Conservation (phyloP, 2,888 invertebrate genomes). For the Lasioglossum figueresi region DNA sequence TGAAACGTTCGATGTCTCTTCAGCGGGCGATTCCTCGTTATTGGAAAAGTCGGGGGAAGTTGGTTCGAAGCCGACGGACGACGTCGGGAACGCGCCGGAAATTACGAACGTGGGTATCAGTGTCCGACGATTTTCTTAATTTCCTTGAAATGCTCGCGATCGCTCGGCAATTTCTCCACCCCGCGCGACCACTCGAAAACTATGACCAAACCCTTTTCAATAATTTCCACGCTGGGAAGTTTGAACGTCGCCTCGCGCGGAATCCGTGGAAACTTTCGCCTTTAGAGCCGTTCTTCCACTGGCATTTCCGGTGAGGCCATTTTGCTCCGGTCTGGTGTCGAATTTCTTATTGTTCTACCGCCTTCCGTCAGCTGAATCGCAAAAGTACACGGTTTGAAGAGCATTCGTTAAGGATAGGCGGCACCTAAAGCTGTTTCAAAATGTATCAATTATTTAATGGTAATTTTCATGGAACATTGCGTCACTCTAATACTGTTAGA, state of each 20-base stretch:
- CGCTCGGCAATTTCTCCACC: constrained; percentile 8
- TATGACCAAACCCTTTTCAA: constrained; percentile 11
- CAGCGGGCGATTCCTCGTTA: constrained; percentile 42
- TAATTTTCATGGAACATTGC: no score
- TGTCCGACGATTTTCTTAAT: constrained; percentile 44
- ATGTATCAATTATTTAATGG: no score
- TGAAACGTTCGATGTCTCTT: constrained; percentile 35
- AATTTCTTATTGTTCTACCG: background rate
- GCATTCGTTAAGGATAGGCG: background rate
- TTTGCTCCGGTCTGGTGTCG: background rate
- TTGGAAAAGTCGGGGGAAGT: constrained; percentile 49
- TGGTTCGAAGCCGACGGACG: background rate
- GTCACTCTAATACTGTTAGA: no score
- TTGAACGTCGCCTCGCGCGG: constrained; percentile 1
- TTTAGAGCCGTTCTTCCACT: background rate
- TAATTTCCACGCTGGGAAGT: background rate
- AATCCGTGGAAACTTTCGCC: constrained; percentile 1
- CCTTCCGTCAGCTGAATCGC: background rate
- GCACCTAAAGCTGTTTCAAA: background rate
- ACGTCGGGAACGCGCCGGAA: constrained; percentile 7
- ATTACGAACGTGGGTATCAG: constrained; percentile 32
- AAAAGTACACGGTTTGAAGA: background rate
- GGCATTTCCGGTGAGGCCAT: background rate
- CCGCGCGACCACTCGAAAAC: background rate
- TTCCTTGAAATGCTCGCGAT: constrained; percentile 27